Conservation (phyloP, 2,113 vertebrate genomes). For the Lethenteron reissneri region DNA sequence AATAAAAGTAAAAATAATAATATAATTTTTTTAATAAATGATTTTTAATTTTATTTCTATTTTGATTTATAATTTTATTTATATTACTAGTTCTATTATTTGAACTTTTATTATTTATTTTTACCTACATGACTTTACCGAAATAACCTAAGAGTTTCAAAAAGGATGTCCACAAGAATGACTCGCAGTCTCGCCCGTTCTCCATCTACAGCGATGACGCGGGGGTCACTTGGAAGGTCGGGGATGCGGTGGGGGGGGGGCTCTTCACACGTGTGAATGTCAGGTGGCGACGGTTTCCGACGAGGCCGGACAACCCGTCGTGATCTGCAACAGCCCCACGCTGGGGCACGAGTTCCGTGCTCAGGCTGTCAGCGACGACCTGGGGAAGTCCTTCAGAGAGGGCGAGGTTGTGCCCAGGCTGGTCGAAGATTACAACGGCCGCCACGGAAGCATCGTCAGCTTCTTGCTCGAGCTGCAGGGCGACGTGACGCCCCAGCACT, state of each 20-base stretch:
- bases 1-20: too few species aligned
- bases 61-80: too few species aligned
- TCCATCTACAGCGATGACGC: constrained; percentile 5
- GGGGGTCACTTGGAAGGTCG: not conserved
- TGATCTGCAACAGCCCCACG: constrained; percentile 7
- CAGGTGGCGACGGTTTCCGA: not conserved
- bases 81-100: too few species aligned
- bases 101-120: not conserved
- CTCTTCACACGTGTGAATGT: not conserved
- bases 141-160: not conserved
- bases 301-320: not conserved
- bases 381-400: not conserved
- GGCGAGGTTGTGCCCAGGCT: not conserved
- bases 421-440: not conserved
- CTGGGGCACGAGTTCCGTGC: not conserved
- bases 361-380: not conserved
- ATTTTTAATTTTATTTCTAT: too few species aligned
- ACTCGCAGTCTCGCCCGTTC: not conserved
- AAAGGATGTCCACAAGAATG: not conserved
- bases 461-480: not conserved
- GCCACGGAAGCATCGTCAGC: constrained; percentile 3
- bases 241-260: not conserved
- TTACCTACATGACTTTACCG: too few species aligned
- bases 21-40: too few species aligned
- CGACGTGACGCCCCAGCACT: not conserved